phyloP scores from a whole-genome alignment of 2,113 vertebrate species.

The Eurypyga helias region DNA sequence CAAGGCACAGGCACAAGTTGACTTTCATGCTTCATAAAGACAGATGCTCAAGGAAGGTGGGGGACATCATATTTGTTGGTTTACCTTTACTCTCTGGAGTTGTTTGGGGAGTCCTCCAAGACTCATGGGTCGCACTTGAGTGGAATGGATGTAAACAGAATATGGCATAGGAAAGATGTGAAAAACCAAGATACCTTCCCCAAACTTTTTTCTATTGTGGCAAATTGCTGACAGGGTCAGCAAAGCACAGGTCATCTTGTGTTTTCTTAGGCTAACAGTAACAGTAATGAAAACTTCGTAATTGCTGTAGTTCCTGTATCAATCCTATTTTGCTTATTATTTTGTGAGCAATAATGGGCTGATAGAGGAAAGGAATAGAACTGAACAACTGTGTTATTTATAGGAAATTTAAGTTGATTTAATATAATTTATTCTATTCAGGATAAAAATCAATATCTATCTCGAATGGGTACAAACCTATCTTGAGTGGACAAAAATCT shows the following conservation, averaged over 20 bases:
- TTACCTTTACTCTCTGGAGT: constrained; percentile 39
- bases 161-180: background rate
- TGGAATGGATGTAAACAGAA: background rate
- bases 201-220: background rate
- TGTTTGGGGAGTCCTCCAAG: background rate
- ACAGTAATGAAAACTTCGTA: background rate
- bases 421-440: background rate
- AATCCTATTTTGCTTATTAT: background rate
- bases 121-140: background rate
- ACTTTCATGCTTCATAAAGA: constrained; percentile 66
- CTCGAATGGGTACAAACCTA: background rate
- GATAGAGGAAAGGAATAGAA: background rate
- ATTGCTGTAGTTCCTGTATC: background rate
- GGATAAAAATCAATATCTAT: background rate
- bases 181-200: background rate
- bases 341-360: background rate
- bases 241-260: background rate
- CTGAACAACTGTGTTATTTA: background rate
- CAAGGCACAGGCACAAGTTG: background rate
- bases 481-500: constrained; percentile 10
- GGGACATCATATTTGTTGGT: constrained; percentile 23
- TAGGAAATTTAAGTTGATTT: background rate
- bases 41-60: constrained; percentile 25
- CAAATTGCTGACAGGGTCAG: background rate
- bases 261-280: background rate